Base-by-base conservation (phyloP, 2,888 invertebrate genomes). In the Emesis furor region DNA sequence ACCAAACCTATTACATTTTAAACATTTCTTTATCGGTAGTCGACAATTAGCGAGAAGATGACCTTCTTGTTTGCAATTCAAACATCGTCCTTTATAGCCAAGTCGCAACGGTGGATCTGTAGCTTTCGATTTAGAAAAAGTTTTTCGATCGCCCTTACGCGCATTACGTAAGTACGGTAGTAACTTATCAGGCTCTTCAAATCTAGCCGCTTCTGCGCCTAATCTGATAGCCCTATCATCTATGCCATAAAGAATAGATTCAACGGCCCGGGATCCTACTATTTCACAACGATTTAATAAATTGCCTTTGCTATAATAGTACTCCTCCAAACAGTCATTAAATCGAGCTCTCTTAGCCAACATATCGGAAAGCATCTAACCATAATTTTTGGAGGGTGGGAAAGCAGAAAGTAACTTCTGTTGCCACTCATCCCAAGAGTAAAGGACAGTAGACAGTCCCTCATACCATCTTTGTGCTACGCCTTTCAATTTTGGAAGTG, bases 381-480 rank as follows among this genome's bases (percentile, higher is more conserved):
- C 85, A 46, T 86, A 89, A 69, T 88, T 81, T 62, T 86, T 79
- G 2, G 76, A 69, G 12, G 73, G 46, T 17, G 89, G 89, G 74
- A 90, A 90, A 1, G 84, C 86, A 67, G 87, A 83, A 6, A 42
- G 10, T n/a, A 90, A 62, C 62, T 81, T 79, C n/a, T 10, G 35
- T 62, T 89, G 88, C 88, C 88, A 90, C 37, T 89, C 89, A 2
- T 59, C 10, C 88, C 87, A 89, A 0, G 88, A 78, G 71, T 81
- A 77, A n/a, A 75, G 59, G 12, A 89, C 51, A 7, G 87, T 71
- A 8, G 80, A 81, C 30, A 86, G 79, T 5, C 79, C 83, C 42
- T 89, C 86, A 65, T 86, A 88, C 88, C 86, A 88, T 2, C 81
- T 74, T 77, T 84, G 85, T 8, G 86, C 89, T 24, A 78, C 62